Percentiles rank a stretch among this genome's conserved stretches.
Conservation (phyloP, 2,113 vertebrate species). For the Gorsachius goisagi region DNA sequence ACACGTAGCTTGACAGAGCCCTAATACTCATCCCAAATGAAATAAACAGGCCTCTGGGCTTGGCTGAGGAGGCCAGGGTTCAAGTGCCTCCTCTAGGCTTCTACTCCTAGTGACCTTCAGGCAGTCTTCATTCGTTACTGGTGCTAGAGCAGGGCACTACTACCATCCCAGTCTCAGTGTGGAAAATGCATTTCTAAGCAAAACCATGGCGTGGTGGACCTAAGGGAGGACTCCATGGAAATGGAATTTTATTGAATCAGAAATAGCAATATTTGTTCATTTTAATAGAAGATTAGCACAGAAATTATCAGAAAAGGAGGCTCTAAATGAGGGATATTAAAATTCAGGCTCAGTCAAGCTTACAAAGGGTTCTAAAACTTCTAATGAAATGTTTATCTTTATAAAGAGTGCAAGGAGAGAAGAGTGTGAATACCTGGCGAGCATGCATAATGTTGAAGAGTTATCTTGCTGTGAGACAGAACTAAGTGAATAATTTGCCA, state of each 20-base stretch:
- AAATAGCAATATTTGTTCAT: neutral
- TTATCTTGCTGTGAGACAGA: neutral
- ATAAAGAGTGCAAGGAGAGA: neutral
- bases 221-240: neutral
- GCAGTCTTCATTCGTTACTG: neutral
- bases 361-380: neutral
- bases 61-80: neutral
- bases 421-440: neutral
- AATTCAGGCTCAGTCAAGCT: neutral
- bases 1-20: neutral
- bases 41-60: neutral
- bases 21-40: neutral
- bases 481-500: neutral
- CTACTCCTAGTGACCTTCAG: neutral
- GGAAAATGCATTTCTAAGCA: neutral
- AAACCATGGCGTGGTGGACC: neutral
- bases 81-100: neutral
- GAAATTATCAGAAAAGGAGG: neutral
- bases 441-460: neutral
- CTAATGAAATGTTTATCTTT: neutral
- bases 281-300: neutral
- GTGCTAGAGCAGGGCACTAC: neutral
- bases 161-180: neutral
- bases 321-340: neutral
- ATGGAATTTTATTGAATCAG: neutral